phyloP scores from a whole-genome alignment of 2,888 invertebrate species.

The Acanthococcus lagerstroemiae region DNA sequence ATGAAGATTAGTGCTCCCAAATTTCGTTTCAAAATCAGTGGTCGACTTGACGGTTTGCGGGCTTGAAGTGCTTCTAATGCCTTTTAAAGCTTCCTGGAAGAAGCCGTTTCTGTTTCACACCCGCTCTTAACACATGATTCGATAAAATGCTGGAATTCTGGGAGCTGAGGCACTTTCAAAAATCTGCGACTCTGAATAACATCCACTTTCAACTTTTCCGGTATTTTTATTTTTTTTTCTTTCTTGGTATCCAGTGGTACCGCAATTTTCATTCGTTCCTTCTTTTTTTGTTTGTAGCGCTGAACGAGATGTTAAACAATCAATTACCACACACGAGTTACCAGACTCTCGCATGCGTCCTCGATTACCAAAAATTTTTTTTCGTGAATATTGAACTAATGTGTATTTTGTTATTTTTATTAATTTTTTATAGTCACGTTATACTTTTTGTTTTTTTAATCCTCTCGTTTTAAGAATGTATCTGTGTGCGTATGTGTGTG shows the following conservation, averaged over 20 bases:
- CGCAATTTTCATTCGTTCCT: constrained; percentile 16
- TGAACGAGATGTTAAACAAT: constrained; percentile 27
- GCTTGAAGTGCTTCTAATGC: no score
- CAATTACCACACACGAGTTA: constrained; percentile 28
- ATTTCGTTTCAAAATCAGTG: no score
- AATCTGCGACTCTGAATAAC: not conserved
- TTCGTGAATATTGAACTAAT: constrained; percentile 12
- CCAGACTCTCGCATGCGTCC: constrained; percentile 28
- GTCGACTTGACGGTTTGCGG: no score
- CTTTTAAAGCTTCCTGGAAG: no score
- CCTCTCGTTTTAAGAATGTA: no score
- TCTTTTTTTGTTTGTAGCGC: constrained; percentile 18
- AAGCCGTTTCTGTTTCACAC: no score
- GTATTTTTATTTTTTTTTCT: constrained; percentile 21
- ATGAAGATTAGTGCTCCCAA: no score
- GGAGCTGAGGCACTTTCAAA: not conserved
- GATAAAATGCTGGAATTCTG: constrained; percentile 13
- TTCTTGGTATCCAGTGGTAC: constrained; percentile 9
- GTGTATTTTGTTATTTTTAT: constrained; percentile 28
- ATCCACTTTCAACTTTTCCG: no score
- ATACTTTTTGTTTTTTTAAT: no score
- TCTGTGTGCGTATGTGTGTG: no score
- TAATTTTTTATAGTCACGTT: constrained; percentile 27
- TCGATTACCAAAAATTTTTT: constrained; percentile 24
- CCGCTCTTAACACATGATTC: constrained; percentile 44